Evolutionary conservation across 2,888 invertebrate genomes (phyloP), one percentile per base, ranked within the genome.

Genomic region (Caenorhabditis imperialis): DNA sequence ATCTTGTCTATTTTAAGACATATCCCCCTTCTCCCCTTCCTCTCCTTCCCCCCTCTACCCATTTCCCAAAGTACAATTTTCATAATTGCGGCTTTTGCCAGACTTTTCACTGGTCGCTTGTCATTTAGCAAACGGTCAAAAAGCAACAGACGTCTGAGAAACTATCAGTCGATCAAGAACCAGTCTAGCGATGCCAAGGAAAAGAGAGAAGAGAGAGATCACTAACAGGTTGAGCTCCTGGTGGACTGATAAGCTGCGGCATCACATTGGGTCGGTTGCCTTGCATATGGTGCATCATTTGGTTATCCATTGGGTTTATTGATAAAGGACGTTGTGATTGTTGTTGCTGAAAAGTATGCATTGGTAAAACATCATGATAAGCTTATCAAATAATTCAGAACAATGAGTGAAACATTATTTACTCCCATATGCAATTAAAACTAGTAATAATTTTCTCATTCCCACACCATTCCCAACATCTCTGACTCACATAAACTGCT

Each of bases 401-500:
- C n/a, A n/a, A n/a, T n/a, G n/a, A n/a, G n/a, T n/a, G 33, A 27
- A 25, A n/a, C 25, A 16, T 30, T 8, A 40, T 38, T 23, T 20
- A n/a, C n/a, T n/a, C n/a, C n/a, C n/a, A n/a, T n/a, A n/a, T n/a
- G n/a, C n/a, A n/a, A n/a, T n/a, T n/a, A n/a, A n/a, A n/a, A n/a
- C n/a, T n/a, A n/a, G n/a, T n/a, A n/a, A n/a, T n/a, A n/a, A n/a
- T n/a, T n/a, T n/a, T n/a, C n/a, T n/a, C n/a, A n/a, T n/a, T n/a
- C n/a, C n/a, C n/a, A n/a, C n/a, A n/a, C n/a, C n/a, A n/a, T n/a
- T n/a, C n/a, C n/a, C n/a, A n/a, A n/a, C n/a, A n/a, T n/a, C n/a
- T n/a, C n/a, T n/a, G n/a, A n/a, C 74, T 74, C 33, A 75, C 75
- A 53, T 69, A 75, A 54, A 75, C 69, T 23, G 75, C 62, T 20